These are phyloP conservation scores for Dinomys branickii DNA, from an alignment of 2,113 vertebrate species.

Conservation along the genomic window DNA sequence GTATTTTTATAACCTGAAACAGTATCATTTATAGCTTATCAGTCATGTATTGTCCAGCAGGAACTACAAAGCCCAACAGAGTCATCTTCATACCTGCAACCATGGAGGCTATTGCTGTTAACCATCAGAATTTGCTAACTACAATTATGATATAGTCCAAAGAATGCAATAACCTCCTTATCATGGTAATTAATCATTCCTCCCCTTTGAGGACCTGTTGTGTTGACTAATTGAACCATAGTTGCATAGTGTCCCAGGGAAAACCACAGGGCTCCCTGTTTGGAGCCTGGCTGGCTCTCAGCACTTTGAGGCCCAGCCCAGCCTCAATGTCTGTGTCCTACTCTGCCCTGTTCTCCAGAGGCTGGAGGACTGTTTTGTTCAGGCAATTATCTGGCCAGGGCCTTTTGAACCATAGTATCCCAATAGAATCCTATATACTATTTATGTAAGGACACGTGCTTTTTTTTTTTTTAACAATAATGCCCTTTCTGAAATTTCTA, in stretches of 20 bases:
- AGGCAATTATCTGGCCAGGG: slow-evolving; percentile 64
- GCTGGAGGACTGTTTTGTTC: slow-evolving; percentile 71
- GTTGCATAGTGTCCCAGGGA: slow-evolving; percentile 69
- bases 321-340: slow-evolving; percentile 6
- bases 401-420: slow-evolving; percentile 79
- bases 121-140: slow-evolving; percentile 71
- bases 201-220: slow-evolving; percentile 69
- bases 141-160: slow-evolving; percentile 67
- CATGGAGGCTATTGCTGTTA: slow-evolving; percentile 67
- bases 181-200: slow-evolving; percentile 53
- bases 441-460: slow-evolving; percentile 85
- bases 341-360: slow-evolving; percentile 54
- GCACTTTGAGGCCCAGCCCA: slow-evolving; percentile 36
- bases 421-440: slow-evolving; percentile 85
- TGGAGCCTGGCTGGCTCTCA: slow-evolving; percentile 73
- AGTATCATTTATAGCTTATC: slow-evolving; percentile 76
- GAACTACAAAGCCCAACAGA: slow-evolving; percentile 71
- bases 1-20: slow-evolving; percentile 86
- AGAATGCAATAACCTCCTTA: slow-evolving; percentile 63
- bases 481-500: slow-evolving; percentile 85
- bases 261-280: slow-evolving; percentile 63
- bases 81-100: slow-evolving; percentile 71
- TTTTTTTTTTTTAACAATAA: slow-evolving; percentile 77
- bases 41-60: slow-evolving; percentile 61
- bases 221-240: slow-evolving; percentile 80